phyloP scores from a whole-genome alignment of 1,140 invertebrate genomes.

The Drosophila arawakana region DNA sequence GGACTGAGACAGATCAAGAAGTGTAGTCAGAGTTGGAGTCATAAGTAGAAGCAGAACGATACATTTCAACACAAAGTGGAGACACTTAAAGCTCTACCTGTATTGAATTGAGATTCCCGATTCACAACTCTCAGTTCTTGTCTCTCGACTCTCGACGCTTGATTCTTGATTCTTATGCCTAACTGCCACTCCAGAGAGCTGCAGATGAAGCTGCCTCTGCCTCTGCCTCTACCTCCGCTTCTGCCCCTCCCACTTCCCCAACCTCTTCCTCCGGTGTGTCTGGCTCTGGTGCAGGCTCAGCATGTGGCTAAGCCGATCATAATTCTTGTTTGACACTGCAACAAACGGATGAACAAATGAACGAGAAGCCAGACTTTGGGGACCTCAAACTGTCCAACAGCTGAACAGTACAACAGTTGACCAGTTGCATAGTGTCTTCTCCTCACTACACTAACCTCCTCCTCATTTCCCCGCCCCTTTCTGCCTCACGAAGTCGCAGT shows the following conservation, averaged over 20 bases:
- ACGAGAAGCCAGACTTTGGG: slow-evolving; percentile 66
- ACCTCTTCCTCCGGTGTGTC: slow-evolving; percentile 11
- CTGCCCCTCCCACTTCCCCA: slow-evolving; percentile 4
- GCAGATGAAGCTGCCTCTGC: slow-evolving; percentile 8
- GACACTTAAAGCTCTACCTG: slow-evolving; percentile 83
- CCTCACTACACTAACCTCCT: neutral
- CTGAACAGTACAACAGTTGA: slow-evolving; percentile 28
- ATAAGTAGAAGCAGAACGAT: slow-evolving; percentile 63
- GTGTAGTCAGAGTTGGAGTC: slow-evolving; percentile 2
- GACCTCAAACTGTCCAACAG: slow-evolving; percentile 32
- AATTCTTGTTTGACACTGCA: slow-evolving; percentile 84
- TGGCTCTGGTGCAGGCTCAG: slow-evolving; percentile 61
- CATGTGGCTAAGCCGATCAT: slow-evolving; percentile 85
- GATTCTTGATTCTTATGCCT: slow-evolving; percentile 29
- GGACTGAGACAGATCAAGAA: neutral
- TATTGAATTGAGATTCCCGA: slow-evolving; percentile 64
- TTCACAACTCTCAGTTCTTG: slow-evolving; percentile 31
- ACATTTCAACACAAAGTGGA: slow-evolving; percentile 83
- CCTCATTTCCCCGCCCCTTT: neutral
- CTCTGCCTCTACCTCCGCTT: neutral
- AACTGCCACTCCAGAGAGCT: slow-evolving; percentile 45
- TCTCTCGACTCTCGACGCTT: slow-evolving; percentile 19
- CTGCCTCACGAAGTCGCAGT: slow-evolving; percentile 22
- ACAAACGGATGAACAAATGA: slow-evolving; percentile 83
- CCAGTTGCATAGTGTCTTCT: slow-evolving; percentile 22